These are phyloP conservation scores for Aphidius colemani DNA, from an alignment of 2,888 invertebrate species.

Conservation along the genomic window DNA sequence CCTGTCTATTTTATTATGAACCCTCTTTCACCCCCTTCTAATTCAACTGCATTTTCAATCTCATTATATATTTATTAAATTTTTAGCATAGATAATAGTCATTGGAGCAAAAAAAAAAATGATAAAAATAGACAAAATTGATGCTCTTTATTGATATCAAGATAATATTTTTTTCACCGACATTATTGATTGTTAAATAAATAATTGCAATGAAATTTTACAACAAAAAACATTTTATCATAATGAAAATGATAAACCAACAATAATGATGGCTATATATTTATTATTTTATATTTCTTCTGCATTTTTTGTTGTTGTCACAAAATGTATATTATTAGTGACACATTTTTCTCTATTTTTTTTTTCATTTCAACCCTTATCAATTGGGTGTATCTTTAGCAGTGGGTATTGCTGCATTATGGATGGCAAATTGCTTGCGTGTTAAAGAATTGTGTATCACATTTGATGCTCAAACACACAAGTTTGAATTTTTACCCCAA, in stretches of 20 bases:
- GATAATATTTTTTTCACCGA: no score
- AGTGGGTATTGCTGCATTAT: conserved; percentile 53
- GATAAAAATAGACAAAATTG: no score
- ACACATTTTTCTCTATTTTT: conserved; percentile 25
- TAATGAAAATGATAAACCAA: background rate
- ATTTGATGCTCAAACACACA: conserved; percentile 30
- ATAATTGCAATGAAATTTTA: background rate
- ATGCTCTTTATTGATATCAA: background rate
- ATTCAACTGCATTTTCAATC: background rate
- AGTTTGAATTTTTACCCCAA: conserved; percentile 16
- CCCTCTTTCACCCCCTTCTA: background rate
- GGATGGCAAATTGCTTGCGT: conserved; percentile 53
- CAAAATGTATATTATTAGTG: conserved; percentile 14
- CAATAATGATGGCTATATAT: no score
- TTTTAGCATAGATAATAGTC: background rate
- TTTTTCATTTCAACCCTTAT: conserved; percentile 46
- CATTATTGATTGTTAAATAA: background rate
- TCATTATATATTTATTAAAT: background rate
- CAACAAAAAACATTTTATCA: background rate
- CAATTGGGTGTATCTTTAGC: conserved; percentile 52
- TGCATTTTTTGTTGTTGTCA: no score
- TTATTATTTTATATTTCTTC: no score
- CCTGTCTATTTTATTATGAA: background rate
- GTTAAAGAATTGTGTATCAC: conserved; percentile 37
- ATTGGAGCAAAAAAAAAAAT: no score